Evolutionary conservation across 2,797 vertebrate genomes (phyloP).

Genomic region (Fringilla coelebs): DNA sequence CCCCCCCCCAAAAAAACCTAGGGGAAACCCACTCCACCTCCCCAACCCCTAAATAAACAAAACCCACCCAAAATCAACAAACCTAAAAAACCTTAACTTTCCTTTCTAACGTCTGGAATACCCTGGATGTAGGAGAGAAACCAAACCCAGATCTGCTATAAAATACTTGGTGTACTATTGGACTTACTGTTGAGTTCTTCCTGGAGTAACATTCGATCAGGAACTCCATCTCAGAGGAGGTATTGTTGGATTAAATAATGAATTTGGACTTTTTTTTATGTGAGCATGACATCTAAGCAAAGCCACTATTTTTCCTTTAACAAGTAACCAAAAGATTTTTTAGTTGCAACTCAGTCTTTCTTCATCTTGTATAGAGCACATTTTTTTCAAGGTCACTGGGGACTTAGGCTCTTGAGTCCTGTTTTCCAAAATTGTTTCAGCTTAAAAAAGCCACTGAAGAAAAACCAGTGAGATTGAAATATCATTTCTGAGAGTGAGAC

Average conservation of each 20-base stretch:
- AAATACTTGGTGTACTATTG: not conserved
- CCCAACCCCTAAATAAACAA: not conserved
- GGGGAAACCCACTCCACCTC: accelerated
- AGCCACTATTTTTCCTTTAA: not conserved
- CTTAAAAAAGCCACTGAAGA: not conserved
- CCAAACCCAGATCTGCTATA: not conserved
- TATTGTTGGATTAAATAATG: not conserved
- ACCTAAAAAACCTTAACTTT: not conserved
- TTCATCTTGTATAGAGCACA: not conserved
- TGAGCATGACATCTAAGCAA: not conserved
- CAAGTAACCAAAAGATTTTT: not conserved
- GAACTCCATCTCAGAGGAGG: not conserved
- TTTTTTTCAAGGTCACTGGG: not conserved
- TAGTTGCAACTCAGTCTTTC: not conserved
- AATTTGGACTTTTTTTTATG: not conserved
- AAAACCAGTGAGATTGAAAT: not conserved
- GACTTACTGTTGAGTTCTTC: not conserved
- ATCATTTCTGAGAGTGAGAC: not conserved
- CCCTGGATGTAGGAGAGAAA: not conserved
- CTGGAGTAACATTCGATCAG: not conserved
- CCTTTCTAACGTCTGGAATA: not conserved
- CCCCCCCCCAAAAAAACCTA: not conserved
- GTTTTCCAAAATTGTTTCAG: not conserved
- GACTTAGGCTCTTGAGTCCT: not conserved
- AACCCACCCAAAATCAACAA: not conserved